Percentiles rank a stretch among this genome's conserved stretches.
Evolutionary conservation across 2,113 vertebrate species (phyloP).

Genomic region (Ptilonorhynchus violaceus): DNA sequence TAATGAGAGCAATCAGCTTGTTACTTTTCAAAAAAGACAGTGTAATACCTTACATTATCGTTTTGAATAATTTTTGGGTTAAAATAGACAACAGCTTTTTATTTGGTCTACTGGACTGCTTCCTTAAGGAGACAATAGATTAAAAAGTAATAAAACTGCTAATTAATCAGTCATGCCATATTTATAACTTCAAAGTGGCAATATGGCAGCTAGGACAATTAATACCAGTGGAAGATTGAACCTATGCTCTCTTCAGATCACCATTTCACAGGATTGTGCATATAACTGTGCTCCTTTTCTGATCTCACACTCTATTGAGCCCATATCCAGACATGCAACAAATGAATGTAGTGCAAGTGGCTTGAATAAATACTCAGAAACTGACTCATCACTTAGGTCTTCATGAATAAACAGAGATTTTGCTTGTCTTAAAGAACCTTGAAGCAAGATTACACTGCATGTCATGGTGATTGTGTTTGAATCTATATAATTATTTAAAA

Average conservation of each 20-base stretch:
- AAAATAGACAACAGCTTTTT: background rate
- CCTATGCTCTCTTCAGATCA: background rate
- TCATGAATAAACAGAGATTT: background rate
- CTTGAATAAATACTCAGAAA: background rate
- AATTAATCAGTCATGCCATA: background rate
- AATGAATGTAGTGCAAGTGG: background rate
- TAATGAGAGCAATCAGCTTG: rapidly evolving
- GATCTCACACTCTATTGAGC: background rate
- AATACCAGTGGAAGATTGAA: background rate
- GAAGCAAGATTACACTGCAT: background rate
- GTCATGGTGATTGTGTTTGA: background rate
- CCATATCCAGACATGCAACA: background rate
- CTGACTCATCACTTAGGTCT: background rate
- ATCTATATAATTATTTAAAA: conserved; percentile 40
- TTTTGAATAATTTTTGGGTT: background rate
- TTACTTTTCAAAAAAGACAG: background rate
- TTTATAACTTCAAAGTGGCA: background rate
- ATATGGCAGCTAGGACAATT: background rate
- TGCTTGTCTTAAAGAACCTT: conserved; percentile 24
- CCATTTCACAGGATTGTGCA: background rate
- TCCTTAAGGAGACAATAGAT: background rate
- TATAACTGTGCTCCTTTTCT: background rate
- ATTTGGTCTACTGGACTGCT: background rate
- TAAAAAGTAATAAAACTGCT: background rate
- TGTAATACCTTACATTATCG: background rate